Evolutionary conservation across 2,888 invertebrate genomes (phyloP).

Genomic region (Oxystoma pomonae): DNA sequence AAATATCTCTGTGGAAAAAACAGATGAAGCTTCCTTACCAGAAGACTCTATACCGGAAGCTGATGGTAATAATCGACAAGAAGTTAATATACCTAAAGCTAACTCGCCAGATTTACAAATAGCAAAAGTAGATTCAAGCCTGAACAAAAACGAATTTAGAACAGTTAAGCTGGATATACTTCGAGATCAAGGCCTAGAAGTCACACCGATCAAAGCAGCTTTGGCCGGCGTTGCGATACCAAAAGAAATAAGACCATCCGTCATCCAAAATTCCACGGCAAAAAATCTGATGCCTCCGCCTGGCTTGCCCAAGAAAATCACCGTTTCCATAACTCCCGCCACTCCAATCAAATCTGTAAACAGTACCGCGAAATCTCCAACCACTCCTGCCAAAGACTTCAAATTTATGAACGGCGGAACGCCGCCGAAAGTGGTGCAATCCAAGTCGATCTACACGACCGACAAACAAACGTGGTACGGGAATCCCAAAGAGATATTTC

Average conservation of each 20-base stretch:
- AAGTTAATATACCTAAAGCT: constrained; percentile 47
- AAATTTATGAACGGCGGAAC: constrained; percentile 34
- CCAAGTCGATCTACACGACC: constrained; percentile 60
- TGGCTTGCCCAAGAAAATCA: constrained; percentile 42
- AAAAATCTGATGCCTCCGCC: constrained; percentile 38
- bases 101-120: constrained; percentile 57
- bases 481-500: constrained; percentile 63
- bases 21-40: constrained; percentile 25
- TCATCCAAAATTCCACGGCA: constrained; percentile 37
- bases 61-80: constrained; percentile 11
- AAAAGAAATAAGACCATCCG: constrained; percentile 40
- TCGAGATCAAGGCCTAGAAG: constrained; percentile 70
- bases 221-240: constrained; percentile 34
- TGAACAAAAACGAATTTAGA: constrained; percentile 48
- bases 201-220: constrained; percentile 52
- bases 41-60: constrained; percentile 15
- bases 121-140: constrained; percentile 51
- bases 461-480: constrained; percentile 66
- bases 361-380: constrained; percentile 22
- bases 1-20: constrained; percentile 51
- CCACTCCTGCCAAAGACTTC: constrained; percentile 23
- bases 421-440: constrained; percentile 59
- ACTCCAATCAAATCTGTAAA: constrained; percentile 22
- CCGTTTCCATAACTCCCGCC: constrained; percentile 48
- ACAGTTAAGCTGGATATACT: constrained; percentile 70